phyloP scores from a whole-genome alignment of 2,888 invertebrate species.

The Mamestra brassicae region DNA sequence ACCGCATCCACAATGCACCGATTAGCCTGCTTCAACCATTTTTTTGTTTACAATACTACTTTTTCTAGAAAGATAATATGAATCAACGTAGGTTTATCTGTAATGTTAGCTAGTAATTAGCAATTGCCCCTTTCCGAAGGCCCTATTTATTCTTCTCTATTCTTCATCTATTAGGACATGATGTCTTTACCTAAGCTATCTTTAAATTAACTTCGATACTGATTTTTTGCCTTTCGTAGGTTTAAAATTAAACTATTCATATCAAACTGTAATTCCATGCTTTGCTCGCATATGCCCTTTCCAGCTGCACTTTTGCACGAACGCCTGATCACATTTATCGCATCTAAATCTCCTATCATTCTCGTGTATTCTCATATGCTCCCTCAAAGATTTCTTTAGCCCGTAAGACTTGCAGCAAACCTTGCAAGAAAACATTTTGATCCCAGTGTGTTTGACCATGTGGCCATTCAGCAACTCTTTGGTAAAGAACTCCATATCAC shows the following conservation, averaged over 20 bases:
- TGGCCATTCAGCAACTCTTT: conserved; percentile 69
- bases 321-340: conserved; percentile 58
- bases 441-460: conserved; percentile 70
- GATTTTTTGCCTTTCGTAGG: neutral
- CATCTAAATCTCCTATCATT: conserved; percentile 68
- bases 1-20: neutral
- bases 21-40: neutral
- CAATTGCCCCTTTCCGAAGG: neutral
- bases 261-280: conserved; percentile 63
- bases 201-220: neutral
- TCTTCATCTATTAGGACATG: too few species aligned
- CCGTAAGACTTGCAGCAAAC: conserved; percentile 74
- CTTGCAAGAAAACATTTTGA: conserved; percentile 70
- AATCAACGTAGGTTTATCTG: neutral
- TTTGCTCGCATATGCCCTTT: conserved; percentile 80
- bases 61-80: too few species aligned
- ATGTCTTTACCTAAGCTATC: neutral
- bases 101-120: neutral
- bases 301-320: conserved; percentile 78
- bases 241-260: neutral
- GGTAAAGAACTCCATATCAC: conserved; percentile 74
- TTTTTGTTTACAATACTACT: neutral
- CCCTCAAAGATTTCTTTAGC: conserved; percentile 66
- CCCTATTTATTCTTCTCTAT: too few species aligned
- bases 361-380: conserved; percentile 74